Evolutionary conservation across 2,797 vertebrate genomes (phyloP).

Genomic region (Gambusia yucatana): DNA sequence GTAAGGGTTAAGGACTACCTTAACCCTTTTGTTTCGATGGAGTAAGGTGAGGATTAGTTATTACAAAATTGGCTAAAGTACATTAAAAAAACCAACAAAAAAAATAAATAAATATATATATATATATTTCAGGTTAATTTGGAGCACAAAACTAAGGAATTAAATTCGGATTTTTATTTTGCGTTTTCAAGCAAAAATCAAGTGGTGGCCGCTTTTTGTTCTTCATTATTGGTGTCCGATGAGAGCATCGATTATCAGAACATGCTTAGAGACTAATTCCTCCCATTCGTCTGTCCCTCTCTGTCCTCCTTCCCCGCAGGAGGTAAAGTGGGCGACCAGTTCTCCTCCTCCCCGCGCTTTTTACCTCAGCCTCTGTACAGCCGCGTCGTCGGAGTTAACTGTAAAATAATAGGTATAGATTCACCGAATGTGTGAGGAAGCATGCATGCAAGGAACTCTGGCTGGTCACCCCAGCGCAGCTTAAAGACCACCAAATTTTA

Average conservation of each 20-base stretch:
- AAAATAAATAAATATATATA: too few relatives aligned
- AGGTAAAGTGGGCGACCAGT: slow-evolving; percentile 32
- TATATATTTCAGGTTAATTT: neutral
- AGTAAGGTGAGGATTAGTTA: neutral
- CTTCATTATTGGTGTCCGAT: neutral
- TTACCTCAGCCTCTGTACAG: slow-evolving; percentile 78
- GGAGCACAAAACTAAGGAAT: neutral
- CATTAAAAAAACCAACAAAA: too few relatives aligned
- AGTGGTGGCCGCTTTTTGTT: neutral
- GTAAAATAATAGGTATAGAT: slow-evolving; percentile 73
- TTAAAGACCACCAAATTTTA: slow-evolving; percentile 67
- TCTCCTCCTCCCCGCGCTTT: slow-evolving; percentile 49
- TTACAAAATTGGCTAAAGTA: too few relatives aligned
- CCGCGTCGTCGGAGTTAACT: slow-evolving; percentile 65
- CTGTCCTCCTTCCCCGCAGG: slow-evolving; percentile 26
- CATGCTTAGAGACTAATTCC: neutral
- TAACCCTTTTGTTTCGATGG: neutral
- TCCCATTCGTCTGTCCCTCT: slow-evolving; percentile 38
- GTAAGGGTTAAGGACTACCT: neutral
- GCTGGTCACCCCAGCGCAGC: slow-evolving; percentile 77
- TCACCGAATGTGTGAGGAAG: slow-evolving; percentile 65
- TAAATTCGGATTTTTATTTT: neutral
- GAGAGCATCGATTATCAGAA: neutral
- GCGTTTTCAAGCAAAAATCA: neutral
- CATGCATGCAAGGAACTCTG: slow-evolving; percentile 70